Evolutionary conservation across 2,797 vertebrate genomes (phyloP), one percentile per base, ranked within the genome.

Genomic region (Lacerta bilineata): DNA sequence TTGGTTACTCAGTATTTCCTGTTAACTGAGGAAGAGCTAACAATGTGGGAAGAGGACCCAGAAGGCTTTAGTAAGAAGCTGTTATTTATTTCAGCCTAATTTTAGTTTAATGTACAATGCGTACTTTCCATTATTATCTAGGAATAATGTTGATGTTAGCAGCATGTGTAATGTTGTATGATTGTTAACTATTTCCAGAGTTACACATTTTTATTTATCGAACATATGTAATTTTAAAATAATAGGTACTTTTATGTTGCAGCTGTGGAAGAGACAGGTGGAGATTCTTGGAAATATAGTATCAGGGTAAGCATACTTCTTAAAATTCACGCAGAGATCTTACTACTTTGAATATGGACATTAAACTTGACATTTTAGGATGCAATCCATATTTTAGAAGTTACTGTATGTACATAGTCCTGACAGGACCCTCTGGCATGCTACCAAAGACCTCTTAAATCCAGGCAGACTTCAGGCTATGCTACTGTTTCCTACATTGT

Each of bases 201-300:
- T 41, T n/a, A 15, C n/a, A 33, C 4, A 4, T 80, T 72, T 41
- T 29, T 15, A 71, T 29, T 8, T 71, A 11, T 27, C 17, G 59
- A 72, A 20, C 50, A 59, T 33, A 18, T 69, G 29, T 55, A 23
- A 64, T 17, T 69, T 5, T 36, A 81, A 85, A 76, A 23, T 88
- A 83, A 17, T 3, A 5, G 78, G 82, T 90, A 64, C 77, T 79
- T 3, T 0, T 87, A 46, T 76, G 15, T n/a, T 15, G 83, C 89
- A 99, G 98, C 98, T 95, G 98, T 98, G 86, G 99, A 99, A 96
- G 99, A 99, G 96, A 98, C 98, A 18, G 99, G 99, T 93, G 98
- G 99, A 23, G 99, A 99, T 97, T 99, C 99, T 78, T 99, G 99
- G 98, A 99, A 99, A 94, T 99, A 99, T 93, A 99, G 98, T 96